Percentiles rank a stretch among this genome's conserved stretches.
Evolutionary conservation across 2,888 invertebrate genomes (phyloP).

Genomic region (Druceiella hillmani): DNA sequence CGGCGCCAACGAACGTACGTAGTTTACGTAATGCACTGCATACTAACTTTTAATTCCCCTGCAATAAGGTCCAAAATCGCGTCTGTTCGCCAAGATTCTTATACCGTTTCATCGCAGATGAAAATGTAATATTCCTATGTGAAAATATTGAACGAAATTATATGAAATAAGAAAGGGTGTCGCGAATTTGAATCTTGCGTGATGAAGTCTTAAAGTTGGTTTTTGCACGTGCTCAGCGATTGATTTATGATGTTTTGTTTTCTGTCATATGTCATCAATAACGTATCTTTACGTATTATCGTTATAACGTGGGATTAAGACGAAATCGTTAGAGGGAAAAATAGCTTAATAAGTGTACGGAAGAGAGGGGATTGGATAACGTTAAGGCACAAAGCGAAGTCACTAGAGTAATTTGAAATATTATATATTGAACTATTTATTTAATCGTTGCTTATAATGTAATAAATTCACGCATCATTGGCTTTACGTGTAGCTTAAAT

Average conservation of each 20-base stretch:
- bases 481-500: no score
- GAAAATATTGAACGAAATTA: conserved; percentile 44
- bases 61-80: no score
- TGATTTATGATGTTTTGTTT: conserved; percentile 27
- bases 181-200: conserved; percentile 18
- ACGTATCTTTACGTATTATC: conserved; percentile 42
- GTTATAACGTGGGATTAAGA: conserved; percentile 43
- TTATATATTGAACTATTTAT: no score
- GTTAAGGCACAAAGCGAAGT: no score
- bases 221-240: conserved; percentile 15
- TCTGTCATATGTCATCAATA: conserved; percentile 36
- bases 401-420: no score
- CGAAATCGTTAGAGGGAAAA: conserved; percentile 45
- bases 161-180: conserved; percentile 31
- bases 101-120: no score
- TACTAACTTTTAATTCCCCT: no score
- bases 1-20: conserved; percentile 13
- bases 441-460: no score
- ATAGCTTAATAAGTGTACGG: conserved; percentile 44
- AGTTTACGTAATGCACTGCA: neutral
- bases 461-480: no score
- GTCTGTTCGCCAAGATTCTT: no score
- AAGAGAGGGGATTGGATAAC: conserved; percentile 20
- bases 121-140: conserved; percentile 43
- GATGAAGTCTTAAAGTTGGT: conserved; percentile 6